Evolutionary conservation across 2,797 vertebrate genomes (phyloP), one percentile per base, ranked within the genome.

Genomic region (Argyrosomus regius): DNA sequence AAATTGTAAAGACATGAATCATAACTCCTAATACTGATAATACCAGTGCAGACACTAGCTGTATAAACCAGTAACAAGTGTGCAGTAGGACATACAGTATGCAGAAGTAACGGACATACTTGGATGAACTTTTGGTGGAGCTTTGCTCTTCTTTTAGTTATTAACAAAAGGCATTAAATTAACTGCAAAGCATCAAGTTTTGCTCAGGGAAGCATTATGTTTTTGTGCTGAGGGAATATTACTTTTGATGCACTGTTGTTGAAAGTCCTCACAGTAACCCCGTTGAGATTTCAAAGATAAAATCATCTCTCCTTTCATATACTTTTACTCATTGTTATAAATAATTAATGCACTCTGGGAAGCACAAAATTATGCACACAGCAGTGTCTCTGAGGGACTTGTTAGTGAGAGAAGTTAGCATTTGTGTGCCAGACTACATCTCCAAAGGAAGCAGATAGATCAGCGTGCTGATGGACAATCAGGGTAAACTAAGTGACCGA

Each of bases 401-500:
- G 63, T 83, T 73, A 58, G 52, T 6, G 14, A 53, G 22, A 14
- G 58, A 31, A 52, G 50, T 5, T 50, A 11, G 16, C 63, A 28
- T 22, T 56, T 58, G 20, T 58, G 56, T 28, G 72, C 56, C 72
- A 76, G 61, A 59, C n/a, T 67, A 3, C 54, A 52, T 70, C 54
- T 78, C 43, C 58, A 54, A 24, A 65, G 26, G 45, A 78, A 78
- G 80, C 41, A 52, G 75, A 75, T 63, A 64, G 56, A 76, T 71
- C 68, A 68, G 41, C 17, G 57, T 52, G 39, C 65, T 62, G 68
- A 68, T 72, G 52, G 43, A 78, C 48, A 78, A 53, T 77, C 57
- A 65, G 57, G 17, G 24, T 60, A 85, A 81, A 65, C 45, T 28
- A 65, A 84, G 61, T 17, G 4, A 60, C 56, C 1, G 0, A 43